phyloP scores from a whole-genome alignment of 1,140 invertebrate genomes.

The Lordiphosa stackelbergi region DNA sequence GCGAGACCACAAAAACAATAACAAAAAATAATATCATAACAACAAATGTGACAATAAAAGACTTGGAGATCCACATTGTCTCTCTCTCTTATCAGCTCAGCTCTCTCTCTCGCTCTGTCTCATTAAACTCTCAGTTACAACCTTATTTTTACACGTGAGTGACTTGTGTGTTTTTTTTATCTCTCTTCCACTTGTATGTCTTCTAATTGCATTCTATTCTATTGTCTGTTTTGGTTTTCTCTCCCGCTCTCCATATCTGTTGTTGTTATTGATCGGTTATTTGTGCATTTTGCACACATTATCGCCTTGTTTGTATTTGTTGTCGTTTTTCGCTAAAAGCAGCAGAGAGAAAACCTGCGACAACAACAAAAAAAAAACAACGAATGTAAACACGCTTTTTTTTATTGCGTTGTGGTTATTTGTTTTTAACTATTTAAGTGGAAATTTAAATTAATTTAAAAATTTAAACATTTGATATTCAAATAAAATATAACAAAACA shows the following conservation, averaged over 20 bases:
- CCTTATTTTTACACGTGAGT: constrained; percentile 6
- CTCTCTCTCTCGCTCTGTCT: background rate
- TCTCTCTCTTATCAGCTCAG: background rate
- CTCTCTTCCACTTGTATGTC: constrained; percentile 17
- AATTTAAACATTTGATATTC: background rate
- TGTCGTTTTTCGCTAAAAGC: constrained; percentile 51
- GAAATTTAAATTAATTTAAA: background rate
- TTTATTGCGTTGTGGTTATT: constrained; percentile 38
- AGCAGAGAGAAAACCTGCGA: constrained; percentile 16
- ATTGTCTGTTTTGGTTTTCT: constrained; percentile 26
- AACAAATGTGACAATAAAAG: constrained; percentile 45
- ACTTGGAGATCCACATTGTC: constrained; percentile 10
- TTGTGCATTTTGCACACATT: constrained; percentile 53
- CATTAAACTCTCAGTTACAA: constrained; percentile 16
- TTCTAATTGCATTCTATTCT: constrained; percentile 42
- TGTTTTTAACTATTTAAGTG: background rate
- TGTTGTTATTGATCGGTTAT: constrained; percentile 51
- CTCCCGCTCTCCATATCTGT: background rate
- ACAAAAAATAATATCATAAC: constrained; percentile 31
- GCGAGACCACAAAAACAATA: constrained; percentile 12
- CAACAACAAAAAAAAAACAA: constrained; percentile 5
- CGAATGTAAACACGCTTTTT: constrained; percentile 36
- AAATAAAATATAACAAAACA: no score
- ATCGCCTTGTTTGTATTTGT: constrained; percentile 72
- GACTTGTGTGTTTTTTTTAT: background rate